phyloP scores from a whole-genome alignment of 2,797 vertebrate species.

The Microchirus variegatus region DNA sequence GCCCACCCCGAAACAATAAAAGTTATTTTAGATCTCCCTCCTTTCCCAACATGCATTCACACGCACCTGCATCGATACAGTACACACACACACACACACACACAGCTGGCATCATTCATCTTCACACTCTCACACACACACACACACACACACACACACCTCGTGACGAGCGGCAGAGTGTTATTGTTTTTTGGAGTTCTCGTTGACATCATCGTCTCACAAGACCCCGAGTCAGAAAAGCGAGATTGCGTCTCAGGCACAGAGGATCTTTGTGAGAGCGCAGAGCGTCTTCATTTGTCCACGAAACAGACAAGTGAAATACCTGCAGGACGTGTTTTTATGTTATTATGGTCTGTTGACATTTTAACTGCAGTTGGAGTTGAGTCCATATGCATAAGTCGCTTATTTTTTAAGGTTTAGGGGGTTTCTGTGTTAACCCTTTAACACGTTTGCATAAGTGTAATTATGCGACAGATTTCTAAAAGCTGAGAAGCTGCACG shows the following conservation, averaged over 20 bases:
- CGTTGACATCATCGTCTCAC: conserved; percentile 71
- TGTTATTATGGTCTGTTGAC: too few relatives aligned
- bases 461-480: too few relatives aligned
- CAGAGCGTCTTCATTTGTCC: conserved; percentile 33
- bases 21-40: conserved; percentile 50
- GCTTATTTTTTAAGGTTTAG: too few relatives aligned
- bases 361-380: too few relatives aligned
- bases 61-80: not conserved
- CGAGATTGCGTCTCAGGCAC: conserved; percentile 58
- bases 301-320: conserved; percentile 10
- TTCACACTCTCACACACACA: conserved; percentile 22
- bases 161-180: conserved; percentile 31
- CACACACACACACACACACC: conserved; percentile 21
- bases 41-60: conserved; percentile 4
- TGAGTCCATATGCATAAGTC: too few relatives aligned
- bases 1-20: conserved; percentile 62
- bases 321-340: too few relatives aligned
- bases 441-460: too few relatives aligned
- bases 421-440: too few relatives aligned
- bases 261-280: conserved; percentile 56
- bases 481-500: too few relatives aligned
- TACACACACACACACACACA: not conserved
- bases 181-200: conserved; percentile 53
- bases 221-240: conserved; percentile 64
- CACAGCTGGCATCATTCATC: conserved; percentile 33